Evolutionary conservation across 1,140 invertebrate genomes (phyloP).

Genomic region (Idris sp.): DNA sequence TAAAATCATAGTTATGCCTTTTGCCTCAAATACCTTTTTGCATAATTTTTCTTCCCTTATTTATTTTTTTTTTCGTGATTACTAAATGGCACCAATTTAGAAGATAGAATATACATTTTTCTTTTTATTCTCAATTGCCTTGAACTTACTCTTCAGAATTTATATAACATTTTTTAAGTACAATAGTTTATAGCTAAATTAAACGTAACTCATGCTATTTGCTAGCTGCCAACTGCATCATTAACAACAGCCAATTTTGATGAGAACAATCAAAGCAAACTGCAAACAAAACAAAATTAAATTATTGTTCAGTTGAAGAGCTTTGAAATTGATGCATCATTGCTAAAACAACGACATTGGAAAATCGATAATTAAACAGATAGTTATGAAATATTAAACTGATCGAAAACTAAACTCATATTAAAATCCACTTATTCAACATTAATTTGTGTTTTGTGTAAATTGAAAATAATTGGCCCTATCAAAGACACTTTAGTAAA

Average conservation of each 20-base stretch:
- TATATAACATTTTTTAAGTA: too few species aligned
- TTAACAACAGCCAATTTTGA: conserved; percentile 26
- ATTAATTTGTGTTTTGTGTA: conserved; percentile 17
- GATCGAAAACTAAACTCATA: conserved; percentile 4
- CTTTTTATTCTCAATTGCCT: conserved; percentile 50
- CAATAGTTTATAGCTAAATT: conserved; percentile 49
- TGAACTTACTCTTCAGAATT: too few species aligned
- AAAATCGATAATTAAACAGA: conserved; percentile 6
- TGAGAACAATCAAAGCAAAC: conserved; percentile 5
- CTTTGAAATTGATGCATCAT: conserved; percentile 59
- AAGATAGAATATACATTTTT: conserved; percentile 57
- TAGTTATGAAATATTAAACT: conserved; percentile 9
- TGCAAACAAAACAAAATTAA: conserved; percentile 14
- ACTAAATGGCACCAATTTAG: conserved; percentile 57
- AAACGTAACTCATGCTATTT: conserved; percentile 39
- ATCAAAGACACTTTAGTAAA: too few species aligned
- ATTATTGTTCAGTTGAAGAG: conserved; percentile 4
- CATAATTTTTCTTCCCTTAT: conserved; percentile 47
- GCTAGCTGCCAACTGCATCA: conserved; percentile 46
- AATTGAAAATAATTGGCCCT: conserved; percentile 6
- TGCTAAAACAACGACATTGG: conserved; percentile 19
- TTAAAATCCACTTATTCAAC: conserved; percentile 27
- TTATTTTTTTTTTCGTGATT: conserved; percentile 38
- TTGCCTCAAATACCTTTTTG: conserved; percentile 71
- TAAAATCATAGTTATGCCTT: conserved; percentile 72